A percentile compares a stretch with the other conserved stretches of the same genome.
phyloP scores from a whole-genome alignment of 1,140 invertebrate species.

The fruit fly (Drosophila melanogaster) region Release_6_plus_ISO1_MT NT_033777.3:8884501-8885000 shows the following conservation, averaged over 20 bases:
- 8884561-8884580: conserved; percentile 21
- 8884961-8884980: conserved; percentile 8
- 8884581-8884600: conserved; percentile 70
- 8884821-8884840: background rate
- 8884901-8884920: conserved; percentile 27
- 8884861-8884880: conserved; percentile 31
- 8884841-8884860: conserved; percentile 6
- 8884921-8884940: conserved; percentile 14
- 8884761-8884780: too few species aligned
- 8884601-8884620: conserved; percentile 47
- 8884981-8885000: conserved; percentile 25
- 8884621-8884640: background rate
- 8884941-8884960: conserved; percentile 24
- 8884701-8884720: background rate
- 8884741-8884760: too few species aligned
- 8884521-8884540: conserved; percentile 69
- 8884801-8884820: background rate
- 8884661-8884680: conserved; percentile 6
- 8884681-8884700: conserved; percentile 1
- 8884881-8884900: conserved; percentile 6
- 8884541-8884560: conserved; percentile 67
- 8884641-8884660: conserved; percentile 27
- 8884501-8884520: conserved; percentile 24
- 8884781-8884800: background rate
- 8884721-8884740: background rate